These are phyloP conservation scores for Heliconius aoede DNA, from an alignment of 2,888 invertebrate species.

Conservation along the genomic window DNA sequence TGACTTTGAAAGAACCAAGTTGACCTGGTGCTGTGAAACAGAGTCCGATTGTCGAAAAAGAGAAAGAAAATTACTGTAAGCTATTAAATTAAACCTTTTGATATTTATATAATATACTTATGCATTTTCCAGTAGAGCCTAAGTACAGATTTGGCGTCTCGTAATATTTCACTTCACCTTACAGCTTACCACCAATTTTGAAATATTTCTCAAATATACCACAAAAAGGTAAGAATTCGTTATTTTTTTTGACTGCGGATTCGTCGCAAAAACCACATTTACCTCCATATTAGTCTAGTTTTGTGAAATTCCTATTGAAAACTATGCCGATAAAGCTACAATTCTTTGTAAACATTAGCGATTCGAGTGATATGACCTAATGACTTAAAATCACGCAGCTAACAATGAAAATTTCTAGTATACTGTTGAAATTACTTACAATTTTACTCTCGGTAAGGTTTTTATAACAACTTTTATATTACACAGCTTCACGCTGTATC, in stretches of 20 bases:
- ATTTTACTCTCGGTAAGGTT: conserved; percentile 12
- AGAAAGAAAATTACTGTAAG: too few relatives aligned
- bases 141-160: too few relatives aligned
- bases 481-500: too few relatives aligned
- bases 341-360: conserved; percentile 1
- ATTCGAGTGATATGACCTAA: neutral
- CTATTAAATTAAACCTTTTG: too few relatives aligned
- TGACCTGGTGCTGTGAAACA: too few relatives aligned
- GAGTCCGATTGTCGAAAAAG: too few relatives aligned
- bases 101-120: too few relatives aligned
- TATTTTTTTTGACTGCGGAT: neutral
- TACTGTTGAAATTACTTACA: neutral
- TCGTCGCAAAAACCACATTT: neutral
- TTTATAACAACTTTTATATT: neutral
- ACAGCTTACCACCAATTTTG: neutral
- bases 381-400: neutral
- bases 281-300: neutral
- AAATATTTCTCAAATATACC: neutral
- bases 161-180: neutral
- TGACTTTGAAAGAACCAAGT: too few relatives aligned
- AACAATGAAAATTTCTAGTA: conserved; percentile 18
- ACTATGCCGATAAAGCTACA: neutral
- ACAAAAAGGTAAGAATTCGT: neutral
- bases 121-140: too few relatives aligned
- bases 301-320: neutral